Conservation (phyloP, 2,113 vertebrate genomes). For the Thunnus maccoyii region DNA sequence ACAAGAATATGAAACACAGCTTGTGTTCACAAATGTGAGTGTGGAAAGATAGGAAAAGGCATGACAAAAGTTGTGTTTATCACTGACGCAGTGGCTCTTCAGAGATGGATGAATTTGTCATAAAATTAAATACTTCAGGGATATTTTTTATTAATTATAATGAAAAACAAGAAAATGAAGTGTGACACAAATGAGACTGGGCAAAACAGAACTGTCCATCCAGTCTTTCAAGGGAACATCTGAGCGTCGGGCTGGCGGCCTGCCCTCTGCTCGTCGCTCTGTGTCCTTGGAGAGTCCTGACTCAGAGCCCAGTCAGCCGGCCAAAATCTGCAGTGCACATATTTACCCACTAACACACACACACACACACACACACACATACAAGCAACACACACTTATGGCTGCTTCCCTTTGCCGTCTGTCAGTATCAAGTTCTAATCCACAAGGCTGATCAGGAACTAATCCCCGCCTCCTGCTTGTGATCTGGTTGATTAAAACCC, state of each 20-base stretch:
- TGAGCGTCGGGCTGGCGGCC: conserved; percentile 47
- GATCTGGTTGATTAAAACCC: conserved; percentile 67
- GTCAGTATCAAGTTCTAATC: conserved; percentile 73
- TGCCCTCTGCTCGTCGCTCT: conserved; percentile 41
- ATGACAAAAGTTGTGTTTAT: not conserved
- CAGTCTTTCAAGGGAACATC: conserved; percentile 59
- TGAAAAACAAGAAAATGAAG: not conserved
- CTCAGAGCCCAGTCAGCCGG: conserved; percentile 72
- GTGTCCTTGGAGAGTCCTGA: conserved; percentile 84
- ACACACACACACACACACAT: conserved; percentile 20
- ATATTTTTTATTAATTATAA: conserved; percentile 10
- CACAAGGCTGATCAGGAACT: conserved; percentile 72
- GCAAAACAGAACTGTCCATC: conserved; percentile 28
- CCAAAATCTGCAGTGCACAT: conserved; percentile 71
- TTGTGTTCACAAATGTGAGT: conserved; percentile 1
- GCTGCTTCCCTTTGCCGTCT: conserved; percentile 56
- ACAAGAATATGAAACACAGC: conserved; percentile 16
- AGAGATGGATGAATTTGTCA: conserved; percentile 18
- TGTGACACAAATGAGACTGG: conserved; percentile 21
- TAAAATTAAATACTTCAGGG: not conserved
- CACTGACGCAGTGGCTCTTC: not conserved
- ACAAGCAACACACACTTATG: conserved; percentile 36
- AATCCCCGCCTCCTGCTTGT: conserved; percentile 78
- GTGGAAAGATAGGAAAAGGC: not conserved
- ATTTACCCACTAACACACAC: conserved; percentile 1